Conservation (phyloP, 2,888 invertebrate species). For the Kuschelorhynchus macadamiae region DNA sequence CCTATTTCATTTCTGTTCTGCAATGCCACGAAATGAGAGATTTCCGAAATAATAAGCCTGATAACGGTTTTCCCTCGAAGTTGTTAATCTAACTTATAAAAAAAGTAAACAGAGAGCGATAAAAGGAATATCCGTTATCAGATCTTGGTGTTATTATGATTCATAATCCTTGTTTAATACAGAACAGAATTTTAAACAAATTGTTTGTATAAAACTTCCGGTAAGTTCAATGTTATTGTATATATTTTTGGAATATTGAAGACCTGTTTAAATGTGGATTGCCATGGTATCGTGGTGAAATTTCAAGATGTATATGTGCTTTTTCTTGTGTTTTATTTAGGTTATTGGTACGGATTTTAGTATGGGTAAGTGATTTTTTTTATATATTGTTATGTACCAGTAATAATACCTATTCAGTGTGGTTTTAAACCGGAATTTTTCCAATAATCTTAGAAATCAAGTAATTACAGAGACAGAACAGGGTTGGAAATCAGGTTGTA, state of each 20-base stretch:
- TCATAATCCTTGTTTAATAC: constrained; percentile 18
- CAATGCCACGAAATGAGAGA: constrained; percentile 37
- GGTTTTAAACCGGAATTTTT: too few species aligned
- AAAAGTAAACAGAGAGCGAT: constrained; percentile 36
- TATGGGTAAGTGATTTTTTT: too few species aligned
- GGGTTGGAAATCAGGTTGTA: too few species aligned
- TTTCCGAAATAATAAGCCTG: constrained; percentile 43
- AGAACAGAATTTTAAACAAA: constrained; percentile 9
- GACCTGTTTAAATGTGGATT: constrained; percentile 7
- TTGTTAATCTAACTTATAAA: constrained; percentile 29
- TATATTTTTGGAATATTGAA: constrained; percentile 1
- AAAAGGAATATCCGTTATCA: constrained; percentile 31
- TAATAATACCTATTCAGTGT: too few species aligned
- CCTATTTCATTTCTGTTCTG: constrained; percentile 18
- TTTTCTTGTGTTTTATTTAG: not conserved
- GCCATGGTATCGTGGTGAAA: not conserved
- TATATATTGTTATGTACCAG: too few species aligned
- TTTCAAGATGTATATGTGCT: too few species aligned
- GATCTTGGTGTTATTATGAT: constrained; percentile 24
- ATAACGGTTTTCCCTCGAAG: constrained; percentile 41
- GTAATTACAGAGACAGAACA: too few species aligned
- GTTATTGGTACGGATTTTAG: too few species aligned
- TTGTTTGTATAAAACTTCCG: constrained; percentile 15
- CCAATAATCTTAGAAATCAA: too few species aligned
- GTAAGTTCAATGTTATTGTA: constrained; percentile 13